These are phyloP conservation scores for Microctonus hyperodae DNA, from an alignment of 2,888 invertebrate species.

Conservation along the genomic window DNA sequence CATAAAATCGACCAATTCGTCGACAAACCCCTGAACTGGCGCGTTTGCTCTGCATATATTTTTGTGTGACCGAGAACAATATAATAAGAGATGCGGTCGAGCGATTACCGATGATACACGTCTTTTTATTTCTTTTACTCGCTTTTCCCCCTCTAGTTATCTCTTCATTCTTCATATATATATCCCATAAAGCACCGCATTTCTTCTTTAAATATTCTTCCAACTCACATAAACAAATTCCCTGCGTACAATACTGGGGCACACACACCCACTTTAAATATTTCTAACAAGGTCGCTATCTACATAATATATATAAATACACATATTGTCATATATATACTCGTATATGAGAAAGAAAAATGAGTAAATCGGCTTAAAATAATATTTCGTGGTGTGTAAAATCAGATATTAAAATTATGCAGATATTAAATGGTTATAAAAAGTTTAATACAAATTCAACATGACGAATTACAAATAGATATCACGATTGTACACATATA, in stretches of 20 bases:
- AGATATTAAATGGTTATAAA: neutral
- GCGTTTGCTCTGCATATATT: neutral
- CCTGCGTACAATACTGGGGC: neutral
- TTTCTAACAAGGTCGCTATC: neutral
- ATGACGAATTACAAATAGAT: slow-evolving; percentile 24
- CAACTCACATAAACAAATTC: neutral
- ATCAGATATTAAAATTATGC: slow-evolving; percentile 10
- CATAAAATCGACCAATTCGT: slow-evolving; percentile 2
- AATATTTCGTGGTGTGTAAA: slow-evolving; percentile 4
- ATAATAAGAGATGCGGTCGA: slow-evolving; percentile 19
- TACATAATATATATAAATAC: neutral
- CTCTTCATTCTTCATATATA: neutral
- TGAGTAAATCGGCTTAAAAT: slow-evolving; percentile 36
- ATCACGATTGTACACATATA: neutral
- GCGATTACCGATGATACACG: slow-evolving; percentile 26
- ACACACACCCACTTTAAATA: neutral
- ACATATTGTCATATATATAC: neutral
- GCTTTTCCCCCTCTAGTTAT: neutral
- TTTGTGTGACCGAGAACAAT: slow-evolving; percentile 18
- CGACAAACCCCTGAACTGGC: slow-evolving; percentile 11
- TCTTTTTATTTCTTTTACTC: slow-evolving; percentile 3
- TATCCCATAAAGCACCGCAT: slow-evolving; percentile 9
- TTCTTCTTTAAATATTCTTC: neutral
- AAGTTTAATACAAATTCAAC: slow-evolving; percentile 3
- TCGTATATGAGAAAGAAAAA: neutral